phyloP scores from a whole-genome alignment of 2,888 invertebrate species.

The Brachypalpus laphriformis region DNA sequence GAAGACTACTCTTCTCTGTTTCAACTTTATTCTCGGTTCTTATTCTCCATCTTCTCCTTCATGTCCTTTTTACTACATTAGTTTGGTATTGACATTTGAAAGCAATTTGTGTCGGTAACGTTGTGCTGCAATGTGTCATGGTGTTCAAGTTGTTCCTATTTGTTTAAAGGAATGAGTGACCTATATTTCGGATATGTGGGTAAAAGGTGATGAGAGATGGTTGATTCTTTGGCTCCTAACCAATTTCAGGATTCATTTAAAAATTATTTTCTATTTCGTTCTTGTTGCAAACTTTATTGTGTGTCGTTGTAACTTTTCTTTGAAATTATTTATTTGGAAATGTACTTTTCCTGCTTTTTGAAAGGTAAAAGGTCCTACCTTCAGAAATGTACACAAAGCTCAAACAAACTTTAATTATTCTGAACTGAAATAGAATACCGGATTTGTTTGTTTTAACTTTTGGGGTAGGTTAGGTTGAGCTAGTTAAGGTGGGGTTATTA shows the following conservation, averaged over 20 bases:
- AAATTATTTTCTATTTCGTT: not conserved
- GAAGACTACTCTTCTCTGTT: conserved; percentile 26
- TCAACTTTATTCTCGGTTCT: not conserved
- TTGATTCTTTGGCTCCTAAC: not conserved
- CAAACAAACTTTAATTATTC: no score
- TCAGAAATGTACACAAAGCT: no score
- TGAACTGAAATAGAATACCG: no score
- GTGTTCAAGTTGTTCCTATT: not conserved
- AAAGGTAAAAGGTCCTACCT: no score
- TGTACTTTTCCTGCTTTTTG: not conserved
- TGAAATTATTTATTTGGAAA: not conserved
- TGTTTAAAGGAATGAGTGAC: conserved; percentile 10
- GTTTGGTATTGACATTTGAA: conserved; percentile 65
- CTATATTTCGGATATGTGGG: not conserved
- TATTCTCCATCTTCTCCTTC: not conserved
- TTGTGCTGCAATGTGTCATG: conserved; percentile 5
- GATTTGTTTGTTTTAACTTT: no score
- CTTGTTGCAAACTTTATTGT: not conserved
- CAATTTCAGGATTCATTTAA: conserved; percentile 18
- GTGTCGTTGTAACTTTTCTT: not conserved
- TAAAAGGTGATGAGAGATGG: not conserved
- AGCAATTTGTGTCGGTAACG: conserved; percentile 43
- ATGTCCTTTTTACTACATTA: conserved; percentile 12
- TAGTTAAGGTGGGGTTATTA: no score
- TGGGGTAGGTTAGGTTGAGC: no score